Conservation (phyloP, 2,797 vertebrate genomes). For the Thamnophis elegans region DNA sequence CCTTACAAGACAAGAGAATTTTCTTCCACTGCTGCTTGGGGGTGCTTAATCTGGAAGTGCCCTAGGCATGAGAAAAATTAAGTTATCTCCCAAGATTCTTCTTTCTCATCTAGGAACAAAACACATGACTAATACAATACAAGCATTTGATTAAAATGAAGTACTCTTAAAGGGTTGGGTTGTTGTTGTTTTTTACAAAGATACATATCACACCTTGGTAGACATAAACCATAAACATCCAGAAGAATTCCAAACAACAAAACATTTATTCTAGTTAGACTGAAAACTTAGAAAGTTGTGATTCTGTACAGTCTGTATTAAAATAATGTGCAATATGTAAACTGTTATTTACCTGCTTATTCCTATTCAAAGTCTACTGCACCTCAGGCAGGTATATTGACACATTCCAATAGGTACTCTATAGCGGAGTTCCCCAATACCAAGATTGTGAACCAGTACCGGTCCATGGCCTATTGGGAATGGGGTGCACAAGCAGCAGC, state of each 20-base stretch:
- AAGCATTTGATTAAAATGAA: not conserved
- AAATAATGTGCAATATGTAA: not conserved
- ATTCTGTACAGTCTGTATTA: not conserved
- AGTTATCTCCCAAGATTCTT: not conserved
- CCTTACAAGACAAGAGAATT: constrained; percentile 88
- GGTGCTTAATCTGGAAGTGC: constrained; percentile 74
- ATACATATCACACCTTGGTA: not conserved
- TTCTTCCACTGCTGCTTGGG: constrained; percentile 89
- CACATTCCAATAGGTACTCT: not conserved
- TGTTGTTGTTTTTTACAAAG: not conserved
- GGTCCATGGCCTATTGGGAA: not conserved
- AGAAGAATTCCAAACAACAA: not conserved
- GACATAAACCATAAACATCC: not conserved
- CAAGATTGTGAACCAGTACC: not conserved
- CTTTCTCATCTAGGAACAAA: not conserved
- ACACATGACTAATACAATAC: not conserved
- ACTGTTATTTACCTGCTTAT: not conserved
- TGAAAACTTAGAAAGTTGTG: not conserved
- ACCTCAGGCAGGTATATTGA: not conserved
- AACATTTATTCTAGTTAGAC: not conserved
- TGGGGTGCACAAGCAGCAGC: not conserved
- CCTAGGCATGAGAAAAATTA: constrained; percentile 43
- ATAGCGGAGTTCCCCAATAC: not conserved
- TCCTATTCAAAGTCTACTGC: too few species aligned
- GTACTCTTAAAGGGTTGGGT: not conserved